Percentiles rank a stretch among this genome's conserved stretches.
phyloP scores from a whole-genome alignment of 2,888 invertebrate species.

The Lasioglossum pauxillum region DNA sequence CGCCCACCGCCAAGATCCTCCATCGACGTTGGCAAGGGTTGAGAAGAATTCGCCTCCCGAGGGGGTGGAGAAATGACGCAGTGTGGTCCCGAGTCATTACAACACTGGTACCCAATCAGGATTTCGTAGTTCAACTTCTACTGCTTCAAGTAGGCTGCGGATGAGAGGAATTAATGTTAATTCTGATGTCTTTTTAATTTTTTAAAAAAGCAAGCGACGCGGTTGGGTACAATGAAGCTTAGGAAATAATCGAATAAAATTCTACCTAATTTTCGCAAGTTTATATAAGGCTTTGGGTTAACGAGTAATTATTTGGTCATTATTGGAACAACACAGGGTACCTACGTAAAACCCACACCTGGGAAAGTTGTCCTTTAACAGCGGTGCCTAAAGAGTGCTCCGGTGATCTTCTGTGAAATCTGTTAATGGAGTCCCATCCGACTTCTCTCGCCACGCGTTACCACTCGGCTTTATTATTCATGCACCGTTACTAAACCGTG shows the following conservation, averaged over 20 bases:
- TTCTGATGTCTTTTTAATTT: too few species aligned
- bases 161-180: too few species aligned
- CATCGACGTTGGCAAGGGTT: constrained; percentile 54
- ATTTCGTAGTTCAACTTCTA: neutral
- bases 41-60: neutral
- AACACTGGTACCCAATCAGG: neutral
- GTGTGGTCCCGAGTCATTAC: neutral
- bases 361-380: neutral
- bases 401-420: constrained; percentile 31
- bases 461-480: constrained; percentile 65
- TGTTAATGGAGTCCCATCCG: constrained; percentile 66
- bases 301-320: neutral
- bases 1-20: constrained; percentile 55
- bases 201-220: too few species aligned
- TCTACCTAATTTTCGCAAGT: neutral
- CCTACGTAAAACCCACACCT: neutral
- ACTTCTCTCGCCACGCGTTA: constrained; percentile 58
- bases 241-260: neutral
- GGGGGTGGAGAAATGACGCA: neutral
- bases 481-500: constrained; percentile 68
- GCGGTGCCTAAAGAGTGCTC: neutral
- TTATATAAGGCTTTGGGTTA: neutral
- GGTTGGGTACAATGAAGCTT: too few species aligned
- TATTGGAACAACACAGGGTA: neutral
- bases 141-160: too few species aligned